Conservation (phyloP, 2,888 invertebrate species). For the Osmoderma eremita region DNA sequence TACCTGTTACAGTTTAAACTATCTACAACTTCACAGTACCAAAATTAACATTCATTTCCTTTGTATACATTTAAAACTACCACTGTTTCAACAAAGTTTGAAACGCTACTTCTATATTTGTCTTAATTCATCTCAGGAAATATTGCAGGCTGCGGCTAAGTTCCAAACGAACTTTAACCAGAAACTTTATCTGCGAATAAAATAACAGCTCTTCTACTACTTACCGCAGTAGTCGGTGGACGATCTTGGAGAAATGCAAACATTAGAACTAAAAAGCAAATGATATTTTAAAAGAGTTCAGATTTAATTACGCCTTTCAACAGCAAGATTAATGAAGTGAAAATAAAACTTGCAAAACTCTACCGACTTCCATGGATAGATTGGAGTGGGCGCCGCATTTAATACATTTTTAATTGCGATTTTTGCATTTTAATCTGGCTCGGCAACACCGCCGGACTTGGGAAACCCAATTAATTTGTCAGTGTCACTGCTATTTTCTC, state of each 20-base stretch:
- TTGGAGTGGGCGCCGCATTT: conserved; percentile 12
- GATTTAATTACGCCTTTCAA: conserved; percentile 19
- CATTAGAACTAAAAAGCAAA: not conserved
- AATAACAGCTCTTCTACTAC: not conserved
- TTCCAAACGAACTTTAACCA: not conserved
- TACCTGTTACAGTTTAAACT: too few relatives aligned
- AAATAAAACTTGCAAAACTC: conserved; percentile 13
- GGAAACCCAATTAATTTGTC: conserved; percentile 32
- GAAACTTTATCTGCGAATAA: not conserved
- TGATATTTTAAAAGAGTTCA: conserved; percentile 2
- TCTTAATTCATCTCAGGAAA: conserved; percentile 28
- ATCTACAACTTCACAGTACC: too few relatives aligned
- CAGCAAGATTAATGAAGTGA: conserved; percentile 20
- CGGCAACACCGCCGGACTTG: not conserved
- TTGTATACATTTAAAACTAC: not conserved
- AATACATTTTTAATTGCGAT: conserved; percentile 35
- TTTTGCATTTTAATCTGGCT: conserved; percentile 34
- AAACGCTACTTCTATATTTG: conserved; percentile 7
- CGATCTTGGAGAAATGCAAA: not conserved
- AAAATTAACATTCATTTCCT: too few relatives aligned
- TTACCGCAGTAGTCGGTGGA: not conserved
- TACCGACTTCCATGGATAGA: not conserved
- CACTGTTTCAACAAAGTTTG: not conserved
- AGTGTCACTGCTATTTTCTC: conserved; percentile 24
- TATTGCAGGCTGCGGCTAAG: not conserved